These are phyloP conservation scores for Progne subis DNA, from an alignment of 2,113 vertebrate species.

Conservation along the genomic window DNA sequence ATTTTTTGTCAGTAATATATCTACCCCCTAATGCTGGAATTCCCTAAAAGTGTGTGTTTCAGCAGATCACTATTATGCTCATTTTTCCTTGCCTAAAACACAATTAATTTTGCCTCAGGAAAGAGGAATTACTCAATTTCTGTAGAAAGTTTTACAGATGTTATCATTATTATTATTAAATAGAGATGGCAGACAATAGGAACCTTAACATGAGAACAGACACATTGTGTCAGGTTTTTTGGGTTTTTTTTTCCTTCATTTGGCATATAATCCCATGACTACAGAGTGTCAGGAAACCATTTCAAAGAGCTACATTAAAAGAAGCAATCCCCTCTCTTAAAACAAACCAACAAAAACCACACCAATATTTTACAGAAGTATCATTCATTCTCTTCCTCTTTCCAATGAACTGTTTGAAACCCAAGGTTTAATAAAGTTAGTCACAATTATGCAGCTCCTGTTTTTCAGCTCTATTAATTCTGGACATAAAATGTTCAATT, in stretches of 20 bases:
- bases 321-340: background rate
- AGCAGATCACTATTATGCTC: background rate
- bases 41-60: background rate
- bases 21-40: background rate
- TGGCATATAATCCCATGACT: background rate
- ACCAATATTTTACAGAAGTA: background rate
- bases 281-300: background rate
- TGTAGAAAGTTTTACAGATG: background rate
- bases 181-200: background rate
- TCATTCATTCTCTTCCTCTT: background rate
- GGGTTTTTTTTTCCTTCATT: background rate
- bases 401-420: background rate
- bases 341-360: too few species aligned
- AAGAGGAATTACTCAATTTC: background rate
- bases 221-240: accelerated
- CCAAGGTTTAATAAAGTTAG: background rate
- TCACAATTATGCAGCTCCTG: background rate
- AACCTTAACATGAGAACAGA: background rate
- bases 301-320: background rate
- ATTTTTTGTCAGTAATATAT: background rate
- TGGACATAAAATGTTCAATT: background rate
- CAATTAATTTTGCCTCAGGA: background rate
- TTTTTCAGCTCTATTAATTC: background rate
- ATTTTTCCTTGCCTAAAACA: background rate
- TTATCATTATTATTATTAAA: background rate